Percentiles rank a stretch among this genome's conserved stretches.
Evolutionary conservation across 2,797 vertebrate genomes (phyloP).

Genomic region (Ctenopoma multispine): DNA sequence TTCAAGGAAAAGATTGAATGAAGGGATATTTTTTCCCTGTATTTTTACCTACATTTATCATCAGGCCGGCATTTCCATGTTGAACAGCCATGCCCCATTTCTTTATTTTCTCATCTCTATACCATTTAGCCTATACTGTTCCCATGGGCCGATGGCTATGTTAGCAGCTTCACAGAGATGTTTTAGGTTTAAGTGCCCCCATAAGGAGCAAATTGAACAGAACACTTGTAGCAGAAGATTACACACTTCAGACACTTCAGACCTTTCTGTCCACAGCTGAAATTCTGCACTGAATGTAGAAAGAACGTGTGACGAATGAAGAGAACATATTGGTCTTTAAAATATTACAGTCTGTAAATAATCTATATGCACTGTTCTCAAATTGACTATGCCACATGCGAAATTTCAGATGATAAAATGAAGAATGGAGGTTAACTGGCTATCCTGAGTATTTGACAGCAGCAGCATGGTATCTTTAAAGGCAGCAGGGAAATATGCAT

Average conservation of each 20-base stretch:
- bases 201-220: conserved; percentile 40
- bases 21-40: conserved; percentile 23
- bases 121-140: conserved; percentile 19
- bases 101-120: conserved; percentile 50
- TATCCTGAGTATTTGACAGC: conserved; percentile 15
- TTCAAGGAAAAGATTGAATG: conserved; percentile 43
- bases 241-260: conserved; percentile 22
- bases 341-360: not conserved
- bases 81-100: conserved; percentile 23
- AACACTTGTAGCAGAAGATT: conserved; percentile 9
- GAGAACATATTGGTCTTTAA: not conserved
- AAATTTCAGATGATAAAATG: conserved; percentile 37
- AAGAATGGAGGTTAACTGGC: conserved; percentile 6
- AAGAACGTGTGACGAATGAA: not conserved
- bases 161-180: conserved; percentile 32
- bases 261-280: conserved; percentile 7
- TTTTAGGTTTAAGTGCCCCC: conserved; percentile 38
- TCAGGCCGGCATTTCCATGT: conserved; percentile 19
- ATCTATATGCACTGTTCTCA: not conserved
- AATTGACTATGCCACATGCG: no score
- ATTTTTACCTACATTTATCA: conserved; percentile 36
- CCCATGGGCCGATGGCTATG: conserved; percentile 13
- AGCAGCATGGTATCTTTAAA: conserved; percentile 1
- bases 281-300: not conserved
- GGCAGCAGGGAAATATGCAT: conserved; percentile 6